A percentile compares a stretch with the other conserved stretches of the same genome.
Evolutionary conservation across 1,140 invertebrate species (phyloP).

Genomic region (Bombus superbus): DNA sequence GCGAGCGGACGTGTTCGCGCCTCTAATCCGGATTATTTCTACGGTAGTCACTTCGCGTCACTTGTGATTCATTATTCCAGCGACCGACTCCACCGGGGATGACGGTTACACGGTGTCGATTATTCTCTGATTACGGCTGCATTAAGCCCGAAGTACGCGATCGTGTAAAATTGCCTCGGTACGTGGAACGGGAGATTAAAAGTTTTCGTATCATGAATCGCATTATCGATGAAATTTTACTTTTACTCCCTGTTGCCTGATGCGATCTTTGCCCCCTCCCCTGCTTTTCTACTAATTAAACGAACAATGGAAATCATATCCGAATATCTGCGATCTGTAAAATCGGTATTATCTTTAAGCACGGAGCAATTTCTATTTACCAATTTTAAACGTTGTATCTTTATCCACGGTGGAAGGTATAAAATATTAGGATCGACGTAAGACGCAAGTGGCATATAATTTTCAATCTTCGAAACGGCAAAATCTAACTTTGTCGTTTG

Average conservation of each 20-base stretch:
- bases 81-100: not conserved
- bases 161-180: not conserved
- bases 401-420: not conserved
- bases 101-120: conserved; percentile 30
- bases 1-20: conserved; percentile 50
- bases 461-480: not conserved
- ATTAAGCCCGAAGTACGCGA: conserved; percentile 11
- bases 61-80: conserved; percentile 56
- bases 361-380: not conserved
- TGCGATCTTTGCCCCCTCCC: too few relatives aligned
- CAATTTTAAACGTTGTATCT: not conserved
- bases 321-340: not conserved
- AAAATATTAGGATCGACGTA: not conserved
- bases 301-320: not conserved
- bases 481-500: not conserved
- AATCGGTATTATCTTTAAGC: not conserved
- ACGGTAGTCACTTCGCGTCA: conserved; percentile 46
- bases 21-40: conserved; percentile 65
- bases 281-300: not conserved
- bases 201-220: not conserved
- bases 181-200: not conserved
- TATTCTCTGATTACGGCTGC: conserved; percentile 36
- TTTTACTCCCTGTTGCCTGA: not conserved
- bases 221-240: not conserved
- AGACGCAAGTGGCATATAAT: not conserved